Base-by-base conservation (phyloP, 2,888 invertebrate species). In the Nymphalis urticae region DNA sequence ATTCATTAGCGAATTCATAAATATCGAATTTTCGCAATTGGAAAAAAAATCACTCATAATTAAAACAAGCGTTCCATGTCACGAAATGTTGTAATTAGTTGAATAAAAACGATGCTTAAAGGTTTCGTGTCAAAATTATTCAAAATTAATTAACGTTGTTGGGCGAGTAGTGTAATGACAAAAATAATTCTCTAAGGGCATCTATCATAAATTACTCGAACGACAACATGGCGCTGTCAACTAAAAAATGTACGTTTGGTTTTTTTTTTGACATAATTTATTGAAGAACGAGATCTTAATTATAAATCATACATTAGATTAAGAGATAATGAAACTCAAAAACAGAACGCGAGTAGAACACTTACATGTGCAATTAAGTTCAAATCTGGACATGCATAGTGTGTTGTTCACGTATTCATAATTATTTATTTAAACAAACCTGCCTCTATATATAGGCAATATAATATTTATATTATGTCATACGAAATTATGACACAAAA, bases 41-140 rank as follows among this genome's bases (percentile, higher is more conserved):
- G 72, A 73, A 73, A 77, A n/a, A 58, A 73, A 73, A 76, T 75
- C 74, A 77, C 75, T 76, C 71, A 73, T 76, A 79, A 76, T 77
- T 78, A 72, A 69, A 68, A 71, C 74, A 74, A 74, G 75, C 75
- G 76, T 68, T 75, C 75, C 72, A 63, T 73, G 75, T 74, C 73
- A 74, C 70, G 73, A 32, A 54, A 73, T 67, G 19, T 74, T 73
- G 75, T 75, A 77, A 75, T 79, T 68, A 68, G n/a, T 54, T 19
- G 56, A 19, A 65, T 53, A 21, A 56, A 48, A 48, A 62, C 62
- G 21, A n/a, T 66, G 62, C 61, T 66, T 62, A 56, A n/a, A 6
- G 10, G 53, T 66, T 66, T 62, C 32, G 21, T 56, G 56, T 27
- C n/a, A 32, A 56, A 56, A 56, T 36, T 32, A 10, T 17, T 56